Conservation (phyloP, 2,113 vertebrate species). For the Campylomormyrus numenius region DNA sequence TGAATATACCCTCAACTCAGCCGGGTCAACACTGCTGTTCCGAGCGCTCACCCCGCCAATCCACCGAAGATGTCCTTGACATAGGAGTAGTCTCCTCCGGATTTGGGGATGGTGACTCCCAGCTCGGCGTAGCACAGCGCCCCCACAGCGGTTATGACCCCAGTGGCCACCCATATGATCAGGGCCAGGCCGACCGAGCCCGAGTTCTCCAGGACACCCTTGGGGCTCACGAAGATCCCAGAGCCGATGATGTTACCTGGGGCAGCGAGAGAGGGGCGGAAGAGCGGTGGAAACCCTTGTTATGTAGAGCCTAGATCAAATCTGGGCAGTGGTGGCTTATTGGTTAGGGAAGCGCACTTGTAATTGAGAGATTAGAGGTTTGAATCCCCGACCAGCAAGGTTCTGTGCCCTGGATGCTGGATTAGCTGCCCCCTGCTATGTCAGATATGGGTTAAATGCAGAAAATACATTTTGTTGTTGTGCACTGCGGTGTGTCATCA, state of each 20-base stretch:
- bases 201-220: conserved; percentile 69
- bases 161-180: conserved; percentile 66
- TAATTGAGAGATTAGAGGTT: too few relatives aligned
- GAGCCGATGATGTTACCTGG: conserved; percentile 74
- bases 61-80: conserved; percentile 77
- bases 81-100: conserved; percentile 76
- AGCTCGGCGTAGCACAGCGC: conserved; percentile 77
- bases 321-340: too few relatives aligned
- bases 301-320: background rate
- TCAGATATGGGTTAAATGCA: too few relatives aligned
- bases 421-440: too few relatives aligned
- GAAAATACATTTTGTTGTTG: too few relatives aligned
- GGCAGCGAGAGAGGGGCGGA: background rate
- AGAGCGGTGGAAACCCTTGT: background rate
- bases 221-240: conserved; percentile 78
- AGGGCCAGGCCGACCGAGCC: conserved; percentile 69
- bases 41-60: conserved; percentile 66
- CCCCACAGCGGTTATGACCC: conserved; percentile 69
- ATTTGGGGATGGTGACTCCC: conserved; percentile 77
- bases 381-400: too few relatives aligned
- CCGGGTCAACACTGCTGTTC: background rate
- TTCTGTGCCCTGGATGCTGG: too few relatives aligned
- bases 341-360: too few relatives aligned
- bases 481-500: too few relatives aligned
- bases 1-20: background rate